Evolutionary conservation across 2,797 vertebrate species (phyloP).

Genomic region (Echiichthys vipera): DNA sequence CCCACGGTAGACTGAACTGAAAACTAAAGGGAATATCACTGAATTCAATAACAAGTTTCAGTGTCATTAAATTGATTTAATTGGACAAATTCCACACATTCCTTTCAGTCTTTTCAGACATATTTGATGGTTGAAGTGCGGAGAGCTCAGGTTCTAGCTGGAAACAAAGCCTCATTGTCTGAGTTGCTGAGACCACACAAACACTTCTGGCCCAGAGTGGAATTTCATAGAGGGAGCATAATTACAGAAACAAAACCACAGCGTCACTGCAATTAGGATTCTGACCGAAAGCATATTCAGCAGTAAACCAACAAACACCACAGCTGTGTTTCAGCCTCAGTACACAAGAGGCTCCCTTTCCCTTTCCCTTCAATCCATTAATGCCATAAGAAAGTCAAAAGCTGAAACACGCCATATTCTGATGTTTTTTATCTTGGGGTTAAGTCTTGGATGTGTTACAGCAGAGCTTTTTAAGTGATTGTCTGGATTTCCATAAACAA

Average conservation of each 20-base stretch:
- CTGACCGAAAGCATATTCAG: neutral
- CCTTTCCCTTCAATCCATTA: neutral
- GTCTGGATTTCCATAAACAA: neutral
- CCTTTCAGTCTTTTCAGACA: slow-evolving; percentile 10
- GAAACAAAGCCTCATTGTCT: slow-evolving; percentile 69
- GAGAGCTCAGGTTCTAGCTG: slow-evolving; percentile 23
- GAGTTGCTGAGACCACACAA: slow-evolving; percentile 45
- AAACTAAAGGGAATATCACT: neutral
- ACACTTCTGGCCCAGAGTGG: slow-evolving; percentile 56
- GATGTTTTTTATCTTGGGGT: neutral
- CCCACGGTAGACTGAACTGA: neutral
- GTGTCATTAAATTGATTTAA: neutral
- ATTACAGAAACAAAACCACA: slow-evolving; percentile 20
- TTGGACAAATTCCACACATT: neutral
- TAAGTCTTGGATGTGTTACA: neutral
- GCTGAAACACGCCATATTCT: neutral
- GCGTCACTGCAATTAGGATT: slow-evolving; percentile 3
- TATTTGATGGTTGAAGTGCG: slow-evolving; percentile 26
- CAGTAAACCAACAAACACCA: neutral
- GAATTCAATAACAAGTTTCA: too few species aligned
- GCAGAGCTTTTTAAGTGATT: neutral
- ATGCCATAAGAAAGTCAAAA: neutral
- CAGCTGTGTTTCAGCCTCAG: neutral
- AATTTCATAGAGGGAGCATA: slow-evolving; percentile 17
- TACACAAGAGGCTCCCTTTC: neutral